Percentiles rank a stretch among this genome's conserved stretches.
These are phyloP conservation scores for Scophthalmus maximus DNA, from an alignment of 2,113 vertebrate species.

Conservation along the genomic window DNA sequence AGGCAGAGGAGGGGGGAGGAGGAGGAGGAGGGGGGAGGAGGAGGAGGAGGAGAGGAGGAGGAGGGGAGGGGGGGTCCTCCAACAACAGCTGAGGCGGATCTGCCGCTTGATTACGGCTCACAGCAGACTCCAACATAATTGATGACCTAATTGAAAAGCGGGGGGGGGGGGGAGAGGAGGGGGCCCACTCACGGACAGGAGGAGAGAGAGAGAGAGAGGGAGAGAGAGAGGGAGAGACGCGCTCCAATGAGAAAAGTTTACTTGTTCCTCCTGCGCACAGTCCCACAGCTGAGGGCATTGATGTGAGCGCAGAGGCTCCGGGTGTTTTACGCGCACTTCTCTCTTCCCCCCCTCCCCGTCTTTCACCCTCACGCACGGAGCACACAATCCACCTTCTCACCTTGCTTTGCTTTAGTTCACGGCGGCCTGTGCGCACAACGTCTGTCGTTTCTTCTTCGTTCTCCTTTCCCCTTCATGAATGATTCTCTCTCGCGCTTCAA, in stretches of 20 bases:
- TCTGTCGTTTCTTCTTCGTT: constrained; percentile 27
- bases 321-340: constrained; percentile 72
- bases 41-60: constrained; percentile 17
- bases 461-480: constrained; percentile 68
- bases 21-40: constrained; percentile 59
- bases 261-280: constrained; percentile 56
- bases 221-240: constrained; percentile 47
- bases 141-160: constrained; percentile 83
- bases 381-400: constrained; percentile 77
- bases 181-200: background rate
- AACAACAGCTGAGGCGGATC: constrained; percentile 83
- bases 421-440: too few relatives aligned
- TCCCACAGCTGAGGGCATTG: constrained; percentile 70
- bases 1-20: background rate
- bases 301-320: constrained; percentile 78
- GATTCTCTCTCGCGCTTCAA: constrained; percentile 67
- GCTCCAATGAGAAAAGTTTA: constrained; percentile 76
- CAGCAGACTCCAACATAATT: constrained; percentile 76
- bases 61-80: constrained; percentile 24
- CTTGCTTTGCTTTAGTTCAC: constrained; percentile 74
- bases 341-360: constrained; percentile 64
- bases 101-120: constrained; percentile 71
- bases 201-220: constrained; percentile 34
- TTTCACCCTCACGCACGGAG: constrained; percentile 80
- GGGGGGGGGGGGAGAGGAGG: constrained; percentile 40